A percentile compares a stretch with the other conserved stretches of the same genome.
Evolutionary conservation across 2,113 vertebrate species (phyloP).

Genomic region (Phrynosoma blainvillii): DNA sequence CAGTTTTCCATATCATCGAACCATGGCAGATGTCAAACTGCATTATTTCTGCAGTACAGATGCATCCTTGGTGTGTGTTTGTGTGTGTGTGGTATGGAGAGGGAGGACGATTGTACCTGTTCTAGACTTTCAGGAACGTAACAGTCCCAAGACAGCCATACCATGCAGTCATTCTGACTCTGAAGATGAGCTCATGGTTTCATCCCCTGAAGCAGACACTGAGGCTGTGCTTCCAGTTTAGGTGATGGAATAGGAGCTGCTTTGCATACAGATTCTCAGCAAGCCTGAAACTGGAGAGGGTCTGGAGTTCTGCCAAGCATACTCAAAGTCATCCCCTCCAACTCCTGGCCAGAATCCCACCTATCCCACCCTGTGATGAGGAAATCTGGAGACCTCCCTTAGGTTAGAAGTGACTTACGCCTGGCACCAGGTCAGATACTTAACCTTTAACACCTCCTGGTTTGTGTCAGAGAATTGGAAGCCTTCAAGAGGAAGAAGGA

Average conservation of each 20-base stretch:
- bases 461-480: conserved; percentile 27
- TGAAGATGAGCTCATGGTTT: fast-evolving
- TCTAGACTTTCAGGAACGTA: too few species aligned
- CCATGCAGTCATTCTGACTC: fast-evolving
- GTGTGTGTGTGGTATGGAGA: background rate
- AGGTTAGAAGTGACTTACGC: conserved; percentile 17
- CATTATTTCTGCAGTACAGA: too few species aligned
- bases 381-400: conserved; percentile 47
- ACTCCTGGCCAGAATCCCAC: conserved; percentile 18
- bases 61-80: background rate
- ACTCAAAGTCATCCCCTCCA: background rate
- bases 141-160: background rate
- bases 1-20: too few species aligned
- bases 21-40: too few species aligned
- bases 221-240: background rate
- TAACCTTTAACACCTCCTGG: conserved; percentile 39
- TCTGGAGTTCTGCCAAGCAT: background rate
- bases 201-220: background rate
- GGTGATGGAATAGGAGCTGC: fast-evolving
- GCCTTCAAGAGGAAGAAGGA: conserved; percentile 43
- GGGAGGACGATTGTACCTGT: too few species aligned
- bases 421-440: conserved; percentile 37
- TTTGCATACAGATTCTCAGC: background rate
- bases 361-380: background rate
- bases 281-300: background rate